phyloP scores from a whole-genome alignment of 2,888 invertebrate genomes.

The Dolichomitus sp. region DNA sequence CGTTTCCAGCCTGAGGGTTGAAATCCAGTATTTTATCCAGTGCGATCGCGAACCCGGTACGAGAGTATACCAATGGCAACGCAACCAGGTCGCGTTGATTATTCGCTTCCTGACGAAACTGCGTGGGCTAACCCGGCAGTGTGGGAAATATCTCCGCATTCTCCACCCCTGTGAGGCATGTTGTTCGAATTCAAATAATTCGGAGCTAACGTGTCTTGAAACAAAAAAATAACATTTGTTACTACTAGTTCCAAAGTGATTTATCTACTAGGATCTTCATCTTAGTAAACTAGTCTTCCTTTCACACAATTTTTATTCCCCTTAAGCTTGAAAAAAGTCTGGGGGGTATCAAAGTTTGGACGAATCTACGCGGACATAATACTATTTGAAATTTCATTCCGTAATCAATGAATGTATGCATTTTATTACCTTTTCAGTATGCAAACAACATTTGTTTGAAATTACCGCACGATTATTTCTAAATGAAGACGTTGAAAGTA shows the following conservation, averaged over 20 bases:
- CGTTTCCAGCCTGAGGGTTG: slow-evolving; percentile 52
- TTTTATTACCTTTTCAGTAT: not conserved
- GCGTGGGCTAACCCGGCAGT: slow-evolving; percentile 61
- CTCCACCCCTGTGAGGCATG: not conserved
- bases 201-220: not conserved
- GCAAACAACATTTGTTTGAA: not conserved
- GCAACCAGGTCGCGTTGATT: slow-evolving; percentile 73
- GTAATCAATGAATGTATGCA: not conserved
- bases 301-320: no score
- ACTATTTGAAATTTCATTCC: not conserved
- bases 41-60: slow-evolving; percentile 61
- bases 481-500: not conserved
- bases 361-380: no score
- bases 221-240: not conserved
- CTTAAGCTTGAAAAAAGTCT: no score
- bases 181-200: slow-evolving; percentile 4
- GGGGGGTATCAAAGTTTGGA: no score
- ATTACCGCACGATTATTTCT: not conserved
- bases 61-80: slow-evolving; percentile 47
- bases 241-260: not conserved
- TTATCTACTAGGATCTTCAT: no score
- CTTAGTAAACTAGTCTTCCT: no score
- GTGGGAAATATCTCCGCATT: slow-evolving; percentile 48
- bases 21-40: slow-evolving; percentile 67
- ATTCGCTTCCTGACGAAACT: slow-evolving; percentile 54